phyloP scores from a whole-genome alignment of 2,888 invertebrate genomes.

The Microplitis deprimator region DNA sequence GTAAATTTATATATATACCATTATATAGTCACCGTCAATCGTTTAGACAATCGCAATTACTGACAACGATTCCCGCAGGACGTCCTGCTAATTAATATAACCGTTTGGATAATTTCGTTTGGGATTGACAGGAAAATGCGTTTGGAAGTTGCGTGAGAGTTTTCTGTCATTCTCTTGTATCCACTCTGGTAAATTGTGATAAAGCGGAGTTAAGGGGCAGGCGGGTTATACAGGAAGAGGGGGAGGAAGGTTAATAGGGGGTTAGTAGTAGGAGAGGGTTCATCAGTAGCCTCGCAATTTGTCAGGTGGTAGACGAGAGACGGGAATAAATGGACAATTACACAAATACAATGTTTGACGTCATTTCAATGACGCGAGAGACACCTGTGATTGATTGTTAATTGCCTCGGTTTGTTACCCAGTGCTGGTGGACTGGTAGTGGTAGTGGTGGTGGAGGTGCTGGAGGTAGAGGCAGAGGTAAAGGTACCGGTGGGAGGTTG shows the following conservation, averaged over 20 bases:
- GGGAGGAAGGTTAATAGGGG: background rate
- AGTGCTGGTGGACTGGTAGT: conserved; percentile 51
- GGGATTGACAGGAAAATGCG: conserved; percentile 67
- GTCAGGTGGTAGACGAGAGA: conserved; percentile 70
- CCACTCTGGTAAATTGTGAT: conserved; percentile 24
- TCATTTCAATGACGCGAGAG: conserved; percentile 71
- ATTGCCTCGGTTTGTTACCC: conserved; percentile 71
- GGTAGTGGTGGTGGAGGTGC: background rate
- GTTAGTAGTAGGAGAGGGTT: conserved; percentile 20
- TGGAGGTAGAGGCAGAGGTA: background rate
- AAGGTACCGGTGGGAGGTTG: conserved; percentile 42
- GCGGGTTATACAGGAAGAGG: conserved; percentile 19
- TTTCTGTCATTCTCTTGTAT: conserved; percentile 25
- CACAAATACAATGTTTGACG: conserved; percentile 71
- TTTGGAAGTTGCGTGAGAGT: conserved; percentile 39
- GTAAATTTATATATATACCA: background rate
- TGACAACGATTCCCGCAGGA: conserved; percentile 66
- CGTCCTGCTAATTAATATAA: conserved; percentile 70
- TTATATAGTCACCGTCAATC: conserved; percentile 51
- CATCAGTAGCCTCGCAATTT: conserved; percentile 61
- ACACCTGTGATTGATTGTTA: conserved; percentile 71
- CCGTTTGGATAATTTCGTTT: conserved; percentile 65
- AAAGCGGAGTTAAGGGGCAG: conserved; percentile 4
- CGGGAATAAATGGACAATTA: conserved; percentile 72
- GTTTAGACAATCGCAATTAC: conserved; percentile 68